Percentiles rank a stretch among this genome's conserved stretches.
phyloP scores from a whole-genome alignment of 2,888 invertebrate species.

The Ormyrus thymus region DNA sequence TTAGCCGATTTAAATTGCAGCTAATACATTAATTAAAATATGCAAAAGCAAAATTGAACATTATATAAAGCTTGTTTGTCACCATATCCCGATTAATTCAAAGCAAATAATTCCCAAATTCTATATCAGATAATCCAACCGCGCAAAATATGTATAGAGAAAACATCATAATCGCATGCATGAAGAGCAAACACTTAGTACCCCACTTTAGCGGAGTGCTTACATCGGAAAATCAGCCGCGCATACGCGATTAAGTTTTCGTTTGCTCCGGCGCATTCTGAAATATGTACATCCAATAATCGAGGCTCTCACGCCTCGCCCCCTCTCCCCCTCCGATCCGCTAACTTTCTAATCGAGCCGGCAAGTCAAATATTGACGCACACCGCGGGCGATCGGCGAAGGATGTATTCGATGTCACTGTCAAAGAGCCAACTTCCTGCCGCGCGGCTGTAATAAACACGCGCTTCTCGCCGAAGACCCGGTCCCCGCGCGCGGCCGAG shows the following conservation, averaged over 20 bases:
- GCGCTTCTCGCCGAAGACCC: neutral
- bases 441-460: neutral
- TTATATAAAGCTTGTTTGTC: too few species aligned
- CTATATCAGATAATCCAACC: too few species aligned
- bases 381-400: neutral
- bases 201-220: too few species aligned
- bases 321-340: conserved; percentile 6
- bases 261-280: neutral
- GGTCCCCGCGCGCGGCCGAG: neutral
- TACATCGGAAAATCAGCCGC: neutral
- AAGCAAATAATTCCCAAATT: too few species aligned
- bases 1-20: too few species aligned
- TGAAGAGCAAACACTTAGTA: too few species aligned
- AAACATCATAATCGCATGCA: too few species aligned
- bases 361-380: conserved; percentile 38
- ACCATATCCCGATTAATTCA: too few species aligned
- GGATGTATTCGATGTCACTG: neutral
- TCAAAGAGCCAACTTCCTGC: conserved; percentile 31
- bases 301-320: neutral
- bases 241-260: neutral
- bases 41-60: too few species aligned
- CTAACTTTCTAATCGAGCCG: conserved; percentile 38
- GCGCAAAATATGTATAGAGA: too few species aligned
- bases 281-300: neutral
- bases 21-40: too few species aligned